Evolutionary conservation across 2,113 vertebrate genomes (phyloP), one percentile per base, ranked within the genome.

Genomic region (Ptilonorhynchus violaceus): DNA sequence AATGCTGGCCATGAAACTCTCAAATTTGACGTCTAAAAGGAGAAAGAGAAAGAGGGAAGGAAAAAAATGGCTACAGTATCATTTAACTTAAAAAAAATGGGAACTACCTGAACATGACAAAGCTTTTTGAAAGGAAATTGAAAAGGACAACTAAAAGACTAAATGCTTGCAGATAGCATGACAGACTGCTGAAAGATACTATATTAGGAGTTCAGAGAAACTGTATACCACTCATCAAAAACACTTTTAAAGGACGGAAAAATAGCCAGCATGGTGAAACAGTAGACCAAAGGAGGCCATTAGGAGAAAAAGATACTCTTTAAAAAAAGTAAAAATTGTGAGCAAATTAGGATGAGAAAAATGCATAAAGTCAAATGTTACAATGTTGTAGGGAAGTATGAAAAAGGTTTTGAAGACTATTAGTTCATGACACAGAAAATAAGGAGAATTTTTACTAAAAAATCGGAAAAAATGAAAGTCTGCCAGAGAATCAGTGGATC

Each of bases 41-140:
- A 67, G 19, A 46, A 70, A 63, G 70, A n/a, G 4, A 0, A 14
- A 30, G 13, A 5, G 12, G 19, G 10, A 4, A 14, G 23, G 10
- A 5, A 19, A 53, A 52, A 39, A 58, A 39, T 10, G 1, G 8
- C 20, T 67, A 73, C 4, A 35, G 27, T 78, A 89, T 31, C 7
- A 28, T 70, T 58, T 58, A 77, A 25, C 37, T 58, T 47, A 33
- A 74, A 70, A 70, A 69, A 58, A 46, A 59, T 6, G 6, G 13
- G 18, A 90, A 76, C 27, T 75, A 85, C 24, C 10, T 28, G 62
- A 89, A 94, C 69, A 92, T 20, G 69, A 63, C 66, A 93, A 89
- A 82, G 77, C 58, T 72, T 97, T 96, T 92, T 68, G 21, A 82
- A 89, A 78, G 33, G 39, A 85, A 89, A 85, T 75, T 79, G 44